phyloP scores from a whole-genome alignment of 2,113 vertebrate species.

The Acrocephalus arundinaceus region DNA sequence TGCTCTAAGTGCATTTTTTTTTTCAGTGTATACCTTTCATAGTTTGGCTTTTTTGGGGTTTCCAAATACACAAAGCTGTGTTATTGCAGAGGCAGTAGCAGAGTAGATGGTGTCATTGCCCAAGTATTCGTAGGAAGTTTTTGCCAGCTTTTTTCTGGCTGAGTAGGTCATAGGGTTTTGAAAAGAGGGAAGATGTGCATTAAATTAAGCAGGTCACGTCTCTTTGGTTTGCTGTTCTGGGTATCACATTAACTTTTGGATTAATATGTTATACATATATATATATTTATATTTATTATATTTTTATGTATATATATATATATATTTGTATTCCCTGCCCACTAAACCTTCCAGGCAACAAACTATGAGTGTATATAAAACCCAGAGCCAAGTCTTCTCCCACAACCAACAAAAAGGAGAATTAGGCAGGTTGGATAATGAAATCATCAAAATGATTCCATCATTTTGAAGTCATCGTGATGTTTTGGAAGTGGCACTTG shows the following conservation, averaged over 20 bases:
- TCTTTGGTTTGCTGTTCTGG: background rate
- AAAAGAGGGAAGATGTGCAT: background rate
- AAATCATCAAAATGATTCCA: background rate
- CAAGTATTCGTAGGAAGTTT: background rate
- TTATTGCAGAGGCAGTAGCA: background rate
- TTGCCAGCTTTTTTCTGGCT: background rate
- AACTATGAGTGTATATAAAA: background rate
- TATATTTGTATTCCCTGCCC: background rate
- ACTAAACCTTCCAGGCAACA: background rate
- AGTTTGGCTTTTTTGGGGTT: background rate
- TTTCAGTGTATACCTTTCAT: background rate
- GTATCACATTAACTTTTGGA: background rate
- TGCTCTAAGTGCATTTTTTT: background rate
- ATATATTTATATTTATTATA: background rate
- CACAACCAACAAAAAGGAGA: accelerated
- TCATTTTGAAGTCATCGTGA: background rate
- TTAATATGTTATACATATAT: background rate
- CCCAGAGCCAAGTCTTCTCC: background rate
- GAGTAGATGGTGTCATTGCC: background rate
- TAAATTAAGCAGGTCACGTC: background rate
- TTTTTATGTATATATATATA: background rate
- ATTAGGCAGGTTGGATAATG: background rate
- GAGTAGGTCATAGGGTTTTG: background rate
- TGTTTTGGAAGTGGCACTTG: background rate
- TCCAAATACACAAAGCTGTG: background rate